Percentiles rank a stretch among this genome's conserved stretches.
phyloP scores from a whole-genome alignment of 2,888 invertebrate genomes.

The Subacronicta megacephala region DNA sequence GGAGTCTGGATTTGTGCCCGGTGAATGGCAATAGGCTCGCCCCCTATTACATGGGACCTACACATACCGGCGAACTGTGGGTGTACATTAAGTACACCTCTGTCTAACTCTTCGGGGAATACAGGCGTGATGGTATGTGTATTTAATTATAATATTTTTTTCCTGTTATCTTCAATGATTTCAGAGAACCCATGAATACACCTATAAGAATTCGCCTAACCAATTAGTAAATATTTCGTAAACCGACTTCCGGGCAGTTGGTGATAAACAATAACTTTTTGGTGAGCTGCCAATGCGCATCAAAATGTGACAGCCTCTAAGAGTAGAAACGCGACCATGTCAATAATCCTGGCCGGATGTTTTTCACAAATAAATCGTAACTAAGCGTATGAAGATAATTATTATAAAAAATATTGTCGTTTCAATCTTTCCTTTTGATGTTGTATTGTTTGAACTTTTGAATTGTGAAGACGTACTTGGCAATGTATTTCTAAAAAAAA shows the following conservation, averaged over 20 bases:
- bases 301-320: slow-evolving; percentile 56
- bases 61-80: too few relatives aligned
- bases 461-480: slow-evolving; percentile 12
- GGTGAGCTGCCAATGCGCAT: slow-evolving; percentile 70
- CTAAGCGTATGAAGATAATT: slow-evolving; percentile 24
- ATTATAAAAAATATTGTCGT: slow-evolving; percentile 21
- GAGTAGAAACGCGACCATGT: slow-evolving; percentile 38
- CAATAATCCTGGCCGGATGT: slow-evolving; percentile 60
- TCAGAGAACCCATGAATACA: slow-evolving; percentile 52
- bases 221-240: slow-evolving; percentile 68
- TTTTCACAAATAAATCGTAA: slow-evolving; percentile 44
- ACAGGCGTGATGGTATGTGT: too few relatives aligned
- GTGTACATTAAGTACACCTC: too few relatives aligned
- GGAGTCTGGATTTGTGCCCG: too few relatives aligned
- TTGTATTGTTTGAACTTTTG: slow-evolving; percentile 31
- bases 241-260: slow-evolving; percentile 61
- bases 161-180: slow-evolving; percentile 51
- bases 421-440: slow-evolving; percentile 49
- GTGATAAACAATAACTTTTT: slow-evolving; percentile 62
- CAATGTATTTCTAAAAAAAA: slow-evolving; percentile 17
- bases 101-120: too few relatives aligned
- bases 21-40: too few relatives aligned
- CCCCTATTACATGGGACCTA: too few relatives aligned
- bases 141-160: too few relatives aligned
- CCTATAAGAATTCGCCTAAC: slow-evolving; percentile 54